Conservation (phyloP, 1,140 invertebrate species). For the Babylonia areolata region DNA sequence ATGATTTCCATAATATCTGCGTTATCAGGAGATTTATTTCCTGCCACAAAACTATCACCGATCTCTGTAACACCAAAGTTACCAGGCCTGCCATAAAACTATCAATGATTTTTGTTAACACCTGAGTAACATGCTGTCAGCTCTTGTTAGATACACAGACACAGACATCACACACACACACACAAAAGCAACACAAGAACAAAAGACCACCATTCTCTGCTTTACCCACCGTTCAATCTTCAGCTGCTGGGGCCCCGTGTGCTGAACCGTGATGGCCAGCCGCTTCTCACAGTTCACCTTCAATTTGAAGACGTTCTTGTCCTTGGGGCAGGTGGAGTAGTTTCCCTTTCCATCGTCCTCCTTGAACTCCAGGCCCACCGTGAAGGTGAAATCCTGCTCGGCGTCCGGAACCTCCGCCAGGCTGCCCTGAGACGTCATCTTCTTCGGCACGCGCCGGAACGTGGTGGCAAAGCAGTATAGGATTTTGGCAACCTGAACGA, state of each 20-base stretch:
- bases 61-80: no score
- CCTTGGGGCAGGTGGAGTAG: conserved; percentile 90
- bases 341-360: conserved; percentile 83
- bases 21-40: no score
- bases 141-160: no score
- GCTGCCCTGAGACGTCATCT: conserved; percentile 42
- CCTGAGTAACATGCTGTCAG: no score
- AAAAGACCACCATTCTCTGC: no score
- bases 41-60: no score
- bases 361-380: conserved; percentile 93
- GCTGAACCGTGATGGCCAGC: conserved; percentile 92
- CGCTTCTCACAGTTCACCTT: conserved; percentile 93
- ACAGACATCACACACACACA: no score
- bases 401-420: conserved; percentile 41
- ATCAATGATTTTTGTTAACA: no score
- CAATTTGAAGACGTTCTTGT: conserved; percentile 93
- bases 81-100: no score
- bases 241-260: conserved; percentile 80
- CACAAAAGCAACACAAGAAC: no score
- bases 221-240: conserved; percentile 74
- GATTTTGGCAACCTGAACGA: conserved; percentile 81
- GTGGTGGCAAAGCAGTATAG: conserved; percentile 93
- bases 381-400: conserved; percentile 80
- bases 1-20: no score
- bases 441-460: conserved; percentile 82